Evolutionary conservation across 2,113 vertebrate species (phyloP).

Genomic region (Eonycteris spelaea): DNA sequence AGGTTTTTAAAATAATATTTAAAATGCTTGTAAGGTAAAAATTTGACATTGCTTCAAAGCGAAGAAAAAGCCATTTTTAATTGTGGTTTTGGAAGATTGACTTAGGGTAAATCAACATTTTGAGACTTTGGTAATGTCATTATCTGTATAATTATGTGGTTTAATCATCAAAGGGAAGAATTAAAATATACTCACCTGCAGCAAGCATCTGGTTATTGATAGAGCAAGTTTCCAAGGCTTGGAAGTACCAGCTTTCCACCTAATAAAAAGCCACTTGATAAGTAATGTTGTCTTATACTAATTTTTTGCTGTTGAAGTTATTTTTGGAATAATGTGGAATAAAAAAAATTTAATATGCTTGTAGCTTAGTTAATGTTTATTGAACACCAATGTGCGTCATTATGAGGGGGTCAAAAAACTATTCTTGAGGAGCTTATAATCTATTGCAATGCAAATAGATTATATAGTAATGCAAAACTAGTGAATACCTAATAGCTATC

Average conservation of each 20-base stretch:
- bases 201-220: slow-evolving; percentile 89
- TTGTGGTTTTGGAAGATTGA: not conserved
- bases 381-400: not conserved
- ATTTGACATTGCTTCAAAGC: slow-evolving; percentile 19
- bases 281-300: slow-evolving; percentile 5
- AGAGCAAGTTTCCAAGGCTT: slow-evolving; percentile 90
- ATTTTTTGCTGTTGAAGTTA: not conserved
- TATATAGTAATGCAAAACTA: not conserved
- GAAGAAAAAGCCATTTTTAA: slow-evolving; percentile 18
- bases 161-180: not conserved
- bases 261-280: slow-evolving; percentile 67
- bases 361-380: slow-evolving; percentile 12
- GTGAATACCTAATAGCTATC: not conserved
- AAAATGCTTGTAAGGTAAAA: not conserved
- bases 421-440: not conserved
- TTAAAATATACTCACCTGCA: slow-evolving; percentile 81
- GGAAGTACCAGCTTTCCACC: slow-evolving; percentile 90
- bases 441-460: too few relatives aligned
- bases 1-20: not conserved
- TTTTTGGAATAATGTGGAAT: not conserved
- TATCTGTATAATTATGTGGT: not conserved
- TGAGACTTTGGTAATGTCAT: not conserved
- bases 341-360: not conserved
- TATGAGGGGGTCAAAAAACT: not conserved
- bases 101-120: not conserved